Evolutionary conservation across 2,888 invertebrate genomes (phyloP), one percentile per base, ranked within the genome.

Genomic region (Philonicus albiceps): DNA sequence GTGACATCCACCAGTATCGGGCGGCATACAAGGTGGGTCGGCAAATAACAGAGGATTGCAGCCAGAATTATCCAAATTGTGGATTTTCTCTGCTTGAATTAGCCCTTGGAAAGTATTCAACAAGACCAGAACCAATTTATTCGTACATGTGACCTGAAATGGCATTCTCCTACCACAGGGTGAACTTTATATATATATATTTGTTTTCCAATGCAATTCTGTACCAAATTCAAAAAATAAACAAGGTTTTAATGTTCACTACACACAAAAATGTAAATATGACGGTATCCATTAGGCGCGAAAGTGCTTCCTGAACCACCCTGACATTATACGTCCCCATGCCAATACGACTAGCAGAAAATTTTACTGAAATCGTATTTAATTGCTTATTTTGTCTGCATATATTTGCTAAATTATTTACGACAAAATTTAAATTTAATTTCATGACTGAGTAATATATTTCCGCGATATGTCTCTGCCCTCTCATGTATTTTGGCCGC

Each of bases 11-110:
- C 75, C 93, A 94, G 55, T 96, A 96, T 90, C 95, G 95, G 89
- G 92, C 93, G 40, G 96, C 96, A 0, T 95, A 95, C 89, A 91
- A 93, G 89, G 92, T 92, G 74, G 94, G 94, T 55, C 91, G 89
- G 76, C 89, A 88, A 75, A 87, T 89, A 72, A 87, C 89, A 7
- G 64, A 27, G 64, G 91, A 94, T 88, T 96, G 96, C 90, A 92
- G 93, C 2, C 89, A 90, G 81, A 92, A 93, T 89, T 94, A 93
- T 90, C 94, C 94, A 87, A 92, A 92, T 19, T 96, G 96, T 90
- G 94, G 95, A 8, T 93, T 96, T 89, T 96, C 96, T 0, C 91
- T 96, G 88, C 93, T 96, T 81, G 95, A 96, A 89, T 91, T 96
- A 91, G 96, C 95, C 4, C 92, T 96, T 88, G 96, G 96, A 3